Base-by-base conservation (phyloP, 35 echinoderm and acorn worm species). In the Hemicentrotus pulcherrimus region DNA sequence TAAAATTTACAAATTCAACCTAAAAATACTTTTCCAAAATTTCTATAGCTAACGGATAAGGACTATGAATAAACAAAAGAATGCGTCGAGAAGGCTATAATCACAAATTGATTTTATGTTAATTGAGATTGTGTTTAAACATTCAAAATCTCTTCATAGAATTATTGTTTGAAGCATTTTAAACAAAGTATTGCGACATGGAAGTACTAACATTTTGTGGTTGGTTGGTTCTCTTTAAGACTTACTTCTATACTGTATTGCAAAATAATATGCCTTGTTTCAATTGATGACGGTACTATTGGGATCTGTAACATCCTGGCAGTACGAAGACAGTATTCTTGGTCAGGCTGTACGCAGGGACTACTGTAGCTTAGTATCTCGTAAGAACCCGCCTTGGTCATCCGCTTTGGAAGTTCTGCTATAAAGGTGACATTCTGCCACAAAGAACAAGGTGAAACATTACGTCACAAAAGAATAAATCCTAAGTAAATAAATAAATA, bases 271-370 rank as follows among this genome's bases (percentile, higher is more conserved):
- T 97, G 86, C 19, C 95, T 95, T 10, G 96, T 94, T 46, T 96
- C 94, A 47, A 99, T 97, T 12, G 98, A 94, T 30, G 95, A 95
- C n/a, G 98, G 98, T 71, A 99, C 86, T 86, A 98, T 96, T 32
- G 98, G 98, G 48, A 99, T 97, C 87, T 99, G 98, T 30, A 99
- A 86, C 97, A 99, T 98, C 30, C 98, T 89, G 0, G 98, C 96
- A 86, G 98, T 99, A 89, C 97, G 94, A n/a, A 99, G 94, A 88
- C 97, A 94, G 94, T 97, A 99, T 94, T 99, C 98, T 61, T 98
- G 78, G 48, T 98, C 96, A 19, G 98, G 98, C 59, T 96, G 88
- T 24, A 99, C 98, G 30, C 96, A 94, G 11, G 97, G 97, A 95
- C 98, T 99, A 16, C 95, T 96, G 95, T 99, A 99, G 45, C 94